Evolutionary conservation across 2,797 vertebrate species (phyloP), one percentile per base, ranked within the genome.

Genomic region (Muscicapa comitata): DNA sequence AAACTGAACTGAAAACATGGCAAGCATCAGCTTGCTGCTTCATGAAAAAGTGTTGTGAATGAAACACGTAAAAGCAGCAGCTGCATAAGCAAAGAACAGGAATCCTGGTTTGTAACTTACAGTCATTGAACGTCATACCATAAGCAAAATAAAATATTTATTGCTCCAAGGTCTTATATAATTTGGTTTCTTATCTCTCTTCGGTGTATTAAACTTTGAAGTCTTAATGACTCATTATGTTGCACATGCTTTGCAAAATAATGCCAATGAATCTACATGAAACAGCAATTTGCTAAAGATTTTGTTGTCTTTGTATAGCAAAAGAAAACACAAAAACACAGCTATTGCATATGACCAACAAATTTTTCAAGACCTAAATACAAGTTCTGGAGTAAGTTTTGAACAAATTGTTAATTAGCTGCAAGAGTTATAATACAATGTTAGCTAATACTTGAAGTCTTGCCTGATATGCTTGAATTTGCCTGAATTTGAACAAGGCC

Each of bases 61-160:
- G 96, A 96, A 97, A 95, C 92, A 93, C 35, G 62, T 61, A 94
- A 91, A 86, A 92, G 86, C 79, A 95, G 83, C 94, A 97, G 94
- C 95, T 97, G 96, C 84, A 72, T 65, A 93, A 47, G 12, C 90
- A 96, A 95, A 94, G 78, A 93, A 87, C 50, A 95, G 63, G 95
- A 96, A 96, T 74, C 75, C 57, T 48, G 42, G 71, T 86, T 79
- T 88, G 73, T 86, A 88, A 95, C 79, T 96, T 92, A 73, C 21
- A 67, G 53, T 91, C 92, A 93, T 19, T 88, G 68, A 91, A 78
- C 17, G 45, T 88, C 85, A 86, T 45, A 91, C 55, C 62, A 77
- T 20, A 89, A 97, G 78, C 89, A 94, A 95, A 95, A 83, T 35
- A 71, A 85, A 90, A 82, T 91, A 94, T 88, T 95, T 93, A 84